Base-by-base conservation (phyloP, 2,797 vertebrate genomes). In the Distichodus sexfasciatus region DNA sequence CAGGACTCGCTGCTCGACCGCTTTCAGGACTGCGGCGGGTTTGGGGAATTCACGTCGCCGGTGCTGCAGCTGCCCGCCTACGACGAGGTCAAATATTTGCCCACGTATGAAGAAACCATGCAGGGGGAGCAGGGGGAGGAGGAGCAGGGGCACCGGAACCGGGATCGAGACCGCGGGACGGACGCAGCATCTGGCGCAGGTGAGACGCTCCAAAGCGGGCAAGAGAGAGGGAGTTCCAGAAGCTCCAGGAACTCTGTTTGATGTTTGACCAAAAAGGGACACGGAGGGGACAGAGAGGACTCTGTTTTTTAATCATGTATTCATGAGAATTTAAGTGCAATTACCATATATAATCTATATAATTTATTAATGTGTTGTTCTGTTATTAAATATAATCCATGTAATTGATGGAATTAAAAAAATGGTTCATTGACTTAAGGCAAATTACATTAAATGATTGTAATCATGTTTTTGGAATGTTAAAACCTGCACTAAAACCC, bases 91-190 rank as follows among this genome's bases (percentile, higher is more conserved):
- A 97, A 95, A 77, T 90, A 96, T 44, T 77, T 98, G 78, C 96
- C 96, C 70, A 97, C 94, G 40, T 98, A 98, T 23, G 96, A 98
- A 82, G 96, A 98, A 60, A 95, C 92, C 85, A 93, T 96, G 93
- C 89, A 85, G 79, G 89, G 92, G 79, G 84, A 85, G 83, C 84
- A 83, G 76, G 79, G 86, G 36, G 87, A 89, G 5, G 17, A 23
- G 44, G 17, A 48, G 23, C 19, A 28, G 47, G 24, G 28, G 11
- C 23, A 15, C 3, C 14, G 48, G 17, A 14, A 29, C 26, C 24
- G 48, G 14, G 26, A 15, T 0, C 26, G 57, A 69, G 41, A 81
- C 81, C 0, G 66, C 48, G 71, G 79, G 53, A 66, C n/a, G n/a
- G n/a, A n/a, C n/a, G n/a, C 54, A n/a, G 66, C 69, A 6, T 54